phyloP scores from a whole-genome alignment of 2,113 vertebrate species.

The Psittacara wagleri region DNA sequence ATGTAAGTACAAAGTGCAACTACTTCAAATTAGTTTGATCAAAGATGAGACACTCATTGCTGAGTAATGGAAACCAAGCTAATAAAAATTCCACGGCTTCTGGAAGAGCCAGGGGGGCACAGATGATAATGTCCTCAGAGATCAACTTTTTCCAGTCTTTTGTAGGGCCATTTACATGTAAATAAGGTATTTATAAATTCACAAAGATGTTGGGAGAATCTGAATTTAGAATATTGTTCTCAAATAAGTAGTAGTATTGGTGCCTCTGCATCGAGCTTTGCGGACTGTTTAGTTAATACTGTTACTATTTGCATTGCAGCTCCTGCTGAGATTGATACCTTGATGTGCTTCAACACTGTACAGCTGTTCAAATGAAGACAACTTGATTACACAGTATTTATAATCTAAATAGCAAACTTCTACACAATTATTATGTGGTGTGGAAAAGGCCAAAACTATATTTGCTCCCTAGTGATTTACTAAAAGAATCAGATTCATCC shows the following conservation, averaged over 20 bases:
- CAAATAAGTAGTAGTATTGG: not conserved
- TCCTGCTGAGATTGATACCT: conserved; percentile 1
- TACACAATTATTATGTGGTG: rapidly evolving
- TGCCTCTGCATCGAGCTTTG: conserved; percentile 1
- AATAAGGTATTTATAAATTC: conserved; percentile 59
- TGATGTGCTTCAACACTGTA: not conserved
- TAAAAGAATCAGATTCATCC: not conserved
- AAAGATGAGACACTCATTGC: conserved; percentile 63
- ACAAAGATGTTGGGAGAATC: conserved; percentile 29
- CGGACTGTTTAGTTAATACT: not conserved
- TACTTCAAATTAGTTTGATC: conserved; percentile 73
- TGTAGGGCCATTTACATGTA: conserved; percentile 57
- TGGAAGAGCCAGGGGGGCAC: not conserved
- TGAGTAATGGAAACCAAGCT: conserved; percentile 67
- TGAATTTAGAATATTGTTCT: conserved; percentile 42
- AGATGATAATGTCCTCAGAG: conserved; percentile 4
- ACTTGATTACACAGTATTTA: not conserved
- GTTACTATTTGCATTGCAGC: not conserved
- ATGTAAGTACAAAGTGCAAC: conserved; percentile 54
- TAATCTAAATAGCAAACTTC: not conserved
- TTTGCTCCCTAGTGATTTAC: not conserved
- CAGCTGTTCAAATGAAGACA: not conserved
- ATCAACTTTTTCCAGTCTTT: conserved; percentile 24
- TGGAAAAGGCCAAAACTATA: not conserved
- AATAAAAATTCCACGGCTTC: conserved; percentile 70